phyloP scores from a whole-genome alignment of 2,888 invertebrate species.

The Crepidodera aurea region DNA sequence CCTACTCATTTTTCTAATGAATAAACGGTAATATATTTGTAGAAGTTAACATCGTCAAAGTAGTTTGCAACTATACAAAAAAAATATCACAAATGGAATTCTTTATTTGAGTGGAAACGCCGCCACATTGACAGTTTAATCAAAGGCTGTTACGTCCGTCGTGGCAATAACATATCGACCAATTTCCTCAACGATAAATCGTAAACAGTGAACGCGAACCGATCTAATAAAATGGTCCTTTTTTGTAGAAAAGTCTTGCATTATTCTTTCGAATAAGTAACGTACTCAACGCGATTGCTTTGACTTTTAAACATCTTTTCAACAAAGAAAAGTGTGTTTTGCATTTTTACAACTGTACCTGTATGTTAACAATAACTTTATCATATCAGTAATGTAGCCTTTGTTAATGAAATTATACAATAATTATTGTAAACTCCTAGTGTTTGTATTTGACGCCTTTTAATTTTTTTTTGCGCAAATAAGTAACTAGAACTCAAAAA shows the following conservation, averaged over 20 bases:
- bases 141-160: conserved; percentile 34
- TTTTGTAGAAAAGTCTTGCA: conserved; percentile 40
- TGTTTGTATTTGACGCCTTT: too few species aligned
- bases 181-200: conserved; percentile 39
- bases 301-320: not conserved
- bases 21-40: too few species aligned
- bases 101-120: conserved; percentile 31
- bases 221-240: conserved; percentile 29
- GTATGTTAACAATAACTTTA: too few species aligned
- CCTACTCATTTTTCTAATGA: too few species aligned
- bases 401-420: too few species aligned
- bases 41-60: too few species aligned
- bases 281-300: conserved; percentile 19
- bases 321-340: not conserved
- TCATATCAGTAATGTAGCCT: too few species aligned
- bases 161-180: conserved; percentile 40
- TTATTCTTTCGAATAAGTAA: conserved; percentile 45
- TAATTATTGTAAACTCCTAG: too few species aligned
- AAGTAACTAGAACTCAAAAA: too few species aligned
- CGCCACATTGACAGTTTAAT: conserved; percentile 40
- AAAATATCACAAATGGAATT: conserved; percentile 33
- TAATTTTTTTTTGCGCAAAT: too few species aligned
- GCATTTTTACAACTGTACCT: too few species aligned
- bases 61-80: not conserved
- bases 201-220: conserved; percentile 32